A percentile compares a stretch with the other conserved stretches of the same genome.
These are phyloP conservation scores for Mesocentrotus franciscanus DNA, from an alignment of 53 echinoderm and acorn worm species.

Conservation along the genomic window DNA sequence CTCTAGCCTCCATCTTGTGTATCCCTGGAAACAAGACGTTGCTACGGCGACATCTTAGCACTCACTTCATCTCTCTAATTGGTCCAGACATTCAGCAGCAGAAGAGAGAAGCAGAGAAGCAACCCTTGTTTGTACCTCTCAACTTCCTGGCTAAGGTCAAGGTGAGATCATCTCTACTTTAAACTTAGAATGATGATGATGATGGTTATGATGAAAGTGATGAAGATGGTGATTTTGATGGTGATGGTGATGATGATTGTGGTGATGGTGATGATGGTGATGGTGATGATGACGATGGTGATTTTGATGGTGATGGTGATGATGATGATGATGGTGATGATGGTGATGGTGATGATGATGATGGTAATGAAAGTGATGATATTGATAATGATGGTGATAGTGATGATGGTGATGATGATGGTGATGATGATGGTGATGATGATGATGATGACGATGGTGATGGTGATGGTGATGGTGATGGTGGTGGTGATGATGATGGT, in stretches of 20 bases:
- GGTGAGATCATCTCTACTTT: constrained; percentile 62
- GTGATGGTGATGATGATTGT: constrained; percentile 4
- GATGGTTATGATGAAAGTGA: constrained; percentile 28
- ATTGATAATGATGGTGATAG: neutral
- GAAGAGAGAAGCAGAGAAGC: constrained; percentile 86
- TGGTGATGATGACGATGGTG: constrained; percentile 38
- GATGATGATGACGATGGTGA: constrained; percentile 11
- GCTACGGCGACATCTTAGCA: constrained; percentile 89
- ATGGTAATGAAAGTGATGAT: constrained; percentile 4
- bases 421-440: neutral
- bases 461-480: too few relatives aligned
- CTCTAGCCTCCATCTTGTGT: constrained; percentile 85
- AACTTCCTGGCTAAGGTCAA: constrained; percentile 93
- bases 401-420: neutral
- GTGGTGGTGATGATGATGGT: neutral
- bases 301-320: neutral
- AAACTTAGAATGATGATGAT: neutral
- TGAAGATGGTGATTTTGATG: constrained; percentile 31
- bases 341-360: constrained; percentile 32
- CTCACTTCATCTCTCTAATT: constrained; percentile 93
- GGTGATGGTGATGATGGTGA: constrained; percentile 33
- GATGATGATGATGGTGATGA: neutral
- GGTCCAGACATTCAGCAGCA: constrained; percentile 84
- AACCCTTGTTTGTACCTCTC: constrained; percentile 78
- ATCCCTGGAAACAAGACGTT: constrained; percentile 93